Base-by-base conservation (phyloP, 2,888 invertebrate species). In the Diarsia dahlii region DNA sequence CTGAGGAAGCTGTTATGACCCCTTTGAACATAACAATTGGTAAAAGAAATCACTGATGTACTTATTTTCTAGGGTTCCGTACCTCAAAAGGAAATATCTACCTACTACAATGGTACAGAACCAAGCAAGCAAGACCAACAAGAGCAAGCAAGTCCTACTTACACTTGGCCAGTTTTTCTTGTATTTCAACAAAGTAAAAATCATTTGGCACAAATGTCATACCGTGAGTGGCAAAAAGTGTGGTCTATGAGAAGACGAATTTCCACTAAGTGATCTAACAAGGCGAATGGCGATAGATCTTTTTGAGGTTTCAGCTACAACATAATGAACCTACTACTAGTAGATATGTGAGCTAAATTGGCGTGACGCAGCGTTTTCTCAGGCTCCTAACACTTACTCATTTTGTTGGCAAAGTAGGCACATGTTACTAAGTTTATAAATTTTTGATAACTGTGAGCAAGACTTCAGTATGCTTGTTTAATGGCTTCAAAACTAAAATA, bases 401-500 rank as follows among this genome's bases (percentile, higher is more conserved):
- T 48, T 39, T n/a, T 60, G 34, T 48, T 20, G n/a, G 34, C 71
- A 74, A 18, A 52, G 18, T n/a, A 56, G n/a, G 20, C 77, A 54
- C 48, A 60, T 48, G 77, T 28, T 65, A 20, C 58, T 58, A 45
- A 54, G 39, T 58, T 58, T n/a, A 67, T 82, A 71, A 12, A 82
- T 80, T 82, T 77, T 82, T 80, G 39, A 78, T 77, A 52, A 56
- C 45, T 28, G 23, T 45, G 45, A 58, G 34, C 28, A 75, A 64
- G 75, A 75, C 52, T 82, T 45, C 18, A 28, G 70, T 45, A 13
- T 28, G 18, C 45, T n/a, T 13, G 46, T 50, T 70, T 80, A 80
- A 70, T 82, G 62, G 62, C 45, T 80, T 80, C 63, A n/a, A 67
- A 77, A 82, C 54, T 71, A 58, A 80, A 48, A 71, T 67, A 28